A percentile compares a stretch with the other conserved stretches of the same genome.
These are phyloP conservation scores for Pimpla rufipes DNA, from an alignment of 2,888 invertebrate genomes.

Conservation along the genomic window DNA sequence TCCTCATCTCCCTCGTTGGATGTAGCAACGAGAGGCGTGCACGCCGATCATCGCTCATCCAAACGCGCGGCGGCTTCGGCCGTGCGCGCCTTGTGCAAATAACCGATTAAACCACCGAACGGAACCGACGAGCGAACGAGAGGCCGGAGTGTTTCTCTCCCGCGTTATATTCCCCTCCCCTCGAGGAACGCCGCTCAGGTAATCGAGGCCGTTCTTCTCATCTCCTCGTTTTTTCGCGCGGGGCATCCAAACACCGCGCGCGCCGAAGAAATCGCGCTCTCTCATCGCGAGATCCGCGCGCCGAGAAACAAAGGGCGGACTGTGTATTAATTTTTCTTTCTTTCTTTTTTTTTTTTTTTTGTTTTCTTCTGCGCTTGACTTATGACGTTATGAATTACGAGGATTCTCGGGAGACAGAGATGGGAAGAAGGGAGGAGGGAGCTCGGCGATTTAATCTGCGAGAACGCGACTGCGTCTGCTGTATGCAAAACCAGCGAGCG, in stretches of 20 bases:
- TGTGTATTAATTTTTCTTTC: constrained; percentile 61
- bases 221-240: constrained; percentile 35
- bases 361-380: constrained; percentile 7
- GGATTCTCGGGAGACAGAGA: constrained; percentile 29
- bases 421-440: constrained; percentile 57
- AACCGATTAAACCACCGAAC: constrained; percentile 75
- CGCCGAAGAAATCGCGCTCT: constrained; percentile 57
- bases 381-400: constrained; percentile 69
- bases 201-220: constrained; percentile 66
- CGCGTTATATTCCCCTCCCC: constrained; percentile 37
- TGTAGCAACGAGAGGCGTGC: constrained; percentile 68
- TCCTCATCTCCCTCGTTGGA: constrained; percentile 57
- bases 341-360: background rate
- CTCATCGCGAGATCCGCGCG: constrained; percentile 51
- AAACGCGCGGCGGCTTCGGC: constrained; percentile 66
- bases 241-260: constrained; percentile 33
- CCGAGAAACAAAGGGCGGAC: constrained; percentile 66
- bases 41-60: constrained; percentile 74
- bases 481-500: constrained; percentile 53
- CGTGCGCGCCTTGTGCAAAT: constrained; percentile 73
- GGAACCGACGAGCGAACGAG: constrained; percentile 66
- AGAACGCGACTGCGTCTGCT: constrained; percentile 34
- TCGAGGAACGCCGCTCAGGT: constrained; percentile 61
- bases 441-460: constrained; percentile 56
- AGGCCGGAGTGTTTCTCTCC: constrained; percentile 39